These are phyloP conservation scores for Macrotus californicus DNA, from an alignment of 2,113 vertebrate species.

Conservation along the genomic window DNA sequence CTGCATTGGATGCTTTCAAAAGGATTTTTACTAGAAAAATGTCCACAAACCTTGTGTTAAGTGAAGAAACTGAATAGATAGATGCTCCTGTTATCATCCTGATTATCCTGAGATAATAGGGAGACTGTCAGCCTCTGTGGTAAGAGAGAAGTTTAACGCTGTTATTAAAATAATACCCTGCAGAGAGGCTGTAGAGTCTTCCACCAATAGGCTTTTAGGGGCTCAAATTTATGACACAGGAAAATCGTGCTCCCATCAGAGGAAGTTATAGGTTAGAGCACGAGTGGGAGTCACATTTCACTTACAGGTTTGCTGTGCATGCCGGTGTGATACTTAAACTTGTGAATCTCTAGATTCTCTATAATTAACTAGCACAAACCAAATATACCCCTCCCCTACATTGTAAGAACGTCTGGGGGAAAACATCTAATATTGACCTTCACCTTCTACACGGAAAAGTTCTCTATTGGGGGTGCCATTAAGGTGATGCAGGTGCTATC, in stretches of 20 bases:
- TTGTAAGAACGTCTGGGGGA: not conserved
- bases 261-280: not conserved
- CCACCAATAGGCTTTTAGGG: not conserved
- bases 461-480: not conserved
- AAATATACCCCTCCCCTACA: not conserved
- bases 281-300: not conserved
- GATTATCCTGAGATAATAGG: not conserved
- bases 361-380: not conserved
- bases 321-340: not conserved
- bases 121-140: not conserved
- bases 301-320: not conserved
- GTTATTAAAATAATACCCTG: not conserved
- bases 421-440: not conserved
- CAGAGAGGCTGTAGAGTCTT: not conserved
- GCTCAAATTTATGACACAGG: not conserved
- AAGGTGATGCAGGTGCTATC: not conserved
- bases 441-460: not conserved
- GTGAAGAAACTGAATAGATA: constrained; percentile 21
- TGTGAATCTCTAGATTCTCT: not conserved
- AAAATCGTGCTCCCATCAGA: not conserved
- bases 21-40: not conserved
- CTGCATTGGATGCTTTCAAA: not conserved
- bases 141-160: not conserved
- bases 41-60: not conserved
- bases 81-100: not conserved